phyloP scores from a whole-genome alignment of 2,888 invertebrate species.

The Eristalis pertinax region DNA sequence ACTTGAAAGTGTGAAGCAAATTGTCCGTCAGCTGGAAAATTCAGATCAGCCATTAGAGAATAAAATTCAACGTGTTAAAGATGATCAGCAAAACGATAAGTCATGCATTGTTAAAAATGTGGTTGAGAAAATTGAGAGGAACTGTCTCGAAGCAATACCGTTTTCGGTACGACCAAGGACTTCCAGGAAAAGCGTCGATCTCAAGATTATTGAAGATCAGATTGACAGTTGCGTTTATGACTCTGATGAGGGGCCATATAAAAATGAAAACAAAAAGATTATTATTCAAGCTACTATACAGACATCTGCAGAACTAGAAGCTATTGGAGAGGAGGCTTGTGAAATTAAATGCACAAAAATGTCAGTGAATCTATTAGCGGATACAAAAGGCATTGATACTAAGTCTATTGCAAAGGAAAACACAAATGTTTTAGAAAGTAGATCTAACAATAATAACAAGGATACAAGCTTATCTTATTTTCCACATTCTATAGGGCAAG shows the following conservation, averaged over 20 bases:
- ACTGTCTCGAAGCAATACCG: conserved; percentile 38
- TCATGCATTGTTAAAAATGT: conserved; percentile 7
- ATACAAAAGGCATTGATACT: neutral
- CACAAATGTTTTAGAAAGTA: no score
- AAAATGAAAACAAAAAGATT: neutral
- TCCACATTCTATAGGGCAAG: neutral
- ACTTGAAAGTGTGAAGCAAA: conserved; percentile 34
- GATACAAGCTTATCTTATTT: neutral
- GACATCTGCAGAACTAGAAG: conserved; percentile 66
- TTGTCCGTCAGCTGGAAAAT: conserved; percentile 26
- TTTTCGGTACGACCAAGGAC: conserved; percentile 6
- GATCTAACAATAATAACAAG: no score
- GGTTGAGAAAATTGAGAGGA: conserved; percentile 39
- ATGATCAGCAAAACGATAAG: neutral
- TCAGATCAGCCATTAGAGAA: neutral
- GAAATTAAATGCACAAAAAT: conserved; percentile 77
- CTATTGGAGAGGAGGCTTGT: conserved; percentile 75
- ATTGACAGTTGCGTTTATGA: neutral
- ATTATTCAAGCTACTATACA: conserved; percentile 63
- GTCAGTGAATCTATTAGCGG: conserved; percentile 74
- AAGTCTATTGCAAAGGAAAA: neutral
- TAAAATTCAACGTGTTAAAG: neutral
- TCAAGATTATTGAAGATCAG: conserved; percentile 47
- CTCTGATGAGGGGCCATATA: neutral
- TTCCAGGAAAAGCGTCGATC: neutral